phyloP scores from a whole-genome alignment of 2,888 invertebrate species.

The Campopleginae sp. region DNA sequence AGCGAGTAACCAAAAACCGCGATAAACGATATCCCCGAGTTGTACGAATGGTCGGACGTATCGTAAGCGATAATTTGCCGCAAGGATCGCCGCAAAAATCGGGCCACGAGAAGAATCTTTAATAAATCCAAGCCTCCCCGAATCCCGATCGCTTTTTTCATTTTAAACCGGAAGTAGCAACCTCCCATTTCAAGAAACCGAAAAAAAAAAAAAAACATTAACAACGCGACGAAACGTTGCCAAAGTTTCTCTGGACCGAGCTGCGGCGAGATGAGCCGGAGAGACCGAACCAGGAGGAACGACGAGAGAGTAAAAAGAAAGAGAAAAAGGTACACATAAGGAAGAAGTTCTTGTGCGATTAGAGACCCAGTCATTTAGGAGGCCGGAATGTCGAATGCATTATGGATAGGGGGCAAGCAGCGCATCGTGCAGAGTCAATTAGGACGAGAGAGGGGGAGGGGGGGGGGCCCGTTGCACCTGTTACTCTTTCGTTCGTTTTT shows the following conservation, averaged over 20 bases:
- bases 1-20: slow-evolving; percentile 6
- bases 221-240: neutral
- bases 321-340: neutral
- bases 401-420: slow-evolving; percentile 69
- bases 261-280: neutral
- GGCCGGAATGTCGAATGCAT: slow-evolving; percentile 73
- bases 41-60: too few species aligned
- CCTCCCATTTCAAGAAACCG: too few species aligned
- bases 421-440: slow-evolving; percentile 74
- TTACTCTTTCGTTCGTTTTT: slow-evolving; percentile 65
- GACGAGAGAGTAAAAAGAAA: neutral
- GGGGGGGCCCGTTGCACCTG: slow-evolving; percentile 68
- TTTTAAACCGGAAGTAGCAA: too few species aligned
- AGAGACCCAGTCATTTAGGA: slow-evolving; percentile 70
- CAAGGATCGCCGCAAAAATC: neutral
- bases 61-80: neutral
- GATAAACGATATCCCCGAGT: neutral
- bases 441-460: slow-evolving; percentile 68
- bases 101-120: neutral
- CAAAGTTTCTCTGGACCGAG: neutral
- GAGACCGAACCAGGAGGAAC: neutral
- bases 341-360: slow-evolving; percentile 66
- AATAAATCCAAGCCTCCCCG: neutral
- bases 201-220: too few species aligned
- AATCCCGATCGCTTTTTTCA: neutral